Evolutionary conservation across 2,113 vertebrate genomes (phyloP), one percentile per base, ranked within the genome.

Genomic region (Connochaetes taurinus): DNA sequence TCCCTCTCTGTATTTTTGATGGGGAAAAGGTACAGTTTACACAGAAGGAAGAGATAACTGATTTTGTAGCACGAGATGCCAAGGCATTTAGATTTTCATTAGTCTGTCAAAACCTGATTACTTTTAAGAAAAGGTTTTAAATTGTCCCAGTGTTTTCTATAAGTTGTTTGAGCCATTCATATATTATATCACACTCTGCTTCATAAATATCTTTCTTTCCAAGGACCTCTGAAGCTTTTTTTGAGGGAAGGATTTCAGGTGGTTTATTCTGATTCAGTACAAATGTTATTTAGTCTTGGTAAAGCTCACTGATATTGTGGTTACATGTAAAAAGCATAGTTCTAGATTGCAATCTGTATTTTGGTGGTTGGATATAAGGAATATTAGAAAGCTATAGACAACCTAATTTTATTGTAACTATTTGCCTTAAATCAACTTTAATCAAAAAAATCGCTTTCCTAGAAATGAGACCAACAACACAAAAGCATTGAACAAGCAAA

Each of bases 361-460:
- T 89, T 83, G 71, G 25, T 67, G 62, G 14, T 8, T 86, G 47
- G 29, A 23, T 43, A 0, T 0, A 3, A 16, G 17, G 50, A 83
- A 5, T 50, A 58, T 92, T 31, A 81, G 88, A 83, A 95, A 93
- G 33, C 53, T 76, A 87, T 67, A 90, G 83, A 45, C 78, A 92
- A 47, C 53, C 19, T 60, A 93, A 86, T 16, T 90, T 96, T 81
- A 91, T n/a, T 33, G 15, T 86, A 92, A 71, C 55, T 23, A 71
- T 89, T 95, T 50, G 58, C 85, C 74, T 96, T 81, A 86, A 71
- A 57, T 74, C 47, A 85, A 80, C n/a, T 95, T 94, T 83, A 94
- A 96, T 74, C 6, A 36, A 92, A 91, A 90, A 52, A 52, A 71
- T 89, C n/a, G n/a, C 40, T 95, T 97, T 88, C 45, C n/a, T 93